Conservation (phyloP, 2,888 invertebrate species). For the Cerastoderma edule region DNA sequence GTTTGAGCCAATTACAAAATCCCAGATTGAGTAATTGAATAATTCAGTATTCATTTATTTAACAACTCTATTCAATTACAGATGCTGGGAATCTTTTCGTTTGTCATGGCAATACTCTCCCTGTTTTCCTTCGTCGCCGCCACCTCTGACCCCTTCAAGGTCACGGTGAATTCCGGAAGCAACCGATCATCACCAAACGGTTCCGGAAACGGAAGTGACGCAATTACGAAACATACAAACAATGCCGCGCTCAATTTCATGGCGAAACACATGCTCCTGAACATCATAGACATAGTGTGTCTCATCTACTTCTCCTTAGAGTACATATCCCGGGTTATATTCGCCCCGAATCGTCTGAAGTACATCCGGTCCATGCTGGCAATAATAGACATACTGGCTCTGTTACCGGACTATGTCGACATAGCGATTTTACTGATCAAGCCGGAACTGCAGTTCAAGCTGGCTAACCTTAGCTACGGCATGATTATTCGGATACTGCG, state of each 20-base stretch:
- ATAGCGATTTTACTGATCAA: conserved; percentile 59
- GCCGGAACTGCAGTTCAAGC: conserved; percentile 43
- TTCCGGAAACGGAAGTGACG: background rate
- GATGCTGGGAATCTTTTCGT: conserved; percentile 57
- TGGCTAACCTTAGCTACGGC: conserved; percentile 63
- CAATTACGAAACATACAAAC: background rate
- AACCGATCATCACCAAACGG: background rate
- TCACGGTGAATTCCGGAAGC: background rate
- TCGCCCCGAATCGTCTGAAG: conserved; percentile 50
- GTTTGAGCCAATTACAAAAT: too few relatives aligned
- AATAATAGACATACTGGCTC: conserved; percentile 64
- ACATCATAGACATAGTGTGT: conserved; percentile 57
- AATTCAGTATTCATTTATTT: background rate
- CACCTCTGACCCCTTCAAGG: conserved; percentile 57
- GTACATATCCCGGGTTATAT: conserved; percentile 50
- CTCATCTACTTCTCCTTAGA: conserved; percentile 60
- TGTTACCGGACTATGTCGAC: conserved; percentile 75
- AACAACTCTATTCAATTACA: conserved; percentile 44
- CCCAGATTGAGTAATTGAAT: too few relatives aligned
- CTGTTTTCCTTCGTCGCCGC: conserved; percentile 65
- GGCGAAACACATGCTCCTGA: conserved; percentile 52
- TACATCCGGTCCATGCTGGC: conserved; percentile 55
- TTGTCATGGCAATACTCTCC: conserved; percentile 60
- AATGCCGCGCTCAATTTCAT: background rate
- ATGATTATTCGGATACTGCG: conserved; percentile 72